A percentile compares a stretch with the other conserved stretches of the same genome.
Conservation (phyloP, 92 coral and sea anemone genomes). For the Actinernus sp. region DNA sequence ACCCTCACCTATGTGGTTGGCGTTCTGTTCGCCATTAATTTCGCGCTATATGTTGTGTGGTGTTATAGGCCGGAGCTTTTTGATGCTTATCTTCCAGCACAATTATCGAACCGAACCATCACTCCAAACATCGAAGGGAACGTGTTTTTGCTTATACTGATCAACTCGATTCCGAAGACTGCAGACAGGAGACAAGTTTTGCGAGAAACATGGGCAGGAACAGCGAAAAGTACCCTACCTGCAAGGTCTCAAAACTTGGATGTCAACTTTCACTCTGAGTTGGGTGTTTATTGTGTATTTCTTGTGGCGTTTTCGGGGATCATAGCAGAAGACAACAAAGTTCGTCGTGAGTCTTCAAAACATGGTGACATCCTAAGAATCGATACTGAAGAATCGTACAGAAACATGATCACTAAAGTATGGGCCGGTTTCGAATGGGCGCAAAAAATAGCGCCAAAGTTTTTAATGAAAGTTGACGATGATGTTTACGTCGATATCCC, state of each 20-base stretch:
- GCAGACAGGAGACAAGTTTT: constrained; percentile 10
- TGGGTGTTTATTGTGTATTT: constrained; percentile 34
- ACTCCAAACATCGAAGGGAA: constrained; percentile 12
- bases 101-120: not conserved
- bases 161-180: constrained; percentile 39
- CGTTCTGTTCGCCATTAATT: not conserved
- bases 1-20: not conserved
- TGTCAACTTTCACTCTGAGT: not conserved
- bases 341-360: constrained; percentile 6
- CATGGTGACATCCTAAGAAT: not conserved
- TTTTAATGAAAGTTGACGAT: not conserved
- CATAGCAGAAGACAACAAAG: constrained; percentile 7
- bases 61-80: not conserved
- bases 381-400: not conserved
- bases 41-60: not conserved
- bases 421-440: not conserved
- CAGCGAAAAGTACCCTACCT: constrained; percentile 1
- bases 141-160: constrained; percentile 26
- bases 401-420: not conserved
- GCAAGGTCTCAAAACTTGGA: constrained; percentile 10
- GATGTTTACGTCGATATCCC: not conserved
- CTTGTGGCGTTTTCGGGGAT: constrained; percentile 17
- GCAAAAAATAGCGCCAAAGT: not conserved
- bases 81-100: not conserved
- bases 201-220: constrained; percentile 44